These are phyloP conservation scores for Erpetoichthys calabaricus DNA, from an alignment of 2,797 vertebrate genomes.

Conservation along the genomic window DNA sequence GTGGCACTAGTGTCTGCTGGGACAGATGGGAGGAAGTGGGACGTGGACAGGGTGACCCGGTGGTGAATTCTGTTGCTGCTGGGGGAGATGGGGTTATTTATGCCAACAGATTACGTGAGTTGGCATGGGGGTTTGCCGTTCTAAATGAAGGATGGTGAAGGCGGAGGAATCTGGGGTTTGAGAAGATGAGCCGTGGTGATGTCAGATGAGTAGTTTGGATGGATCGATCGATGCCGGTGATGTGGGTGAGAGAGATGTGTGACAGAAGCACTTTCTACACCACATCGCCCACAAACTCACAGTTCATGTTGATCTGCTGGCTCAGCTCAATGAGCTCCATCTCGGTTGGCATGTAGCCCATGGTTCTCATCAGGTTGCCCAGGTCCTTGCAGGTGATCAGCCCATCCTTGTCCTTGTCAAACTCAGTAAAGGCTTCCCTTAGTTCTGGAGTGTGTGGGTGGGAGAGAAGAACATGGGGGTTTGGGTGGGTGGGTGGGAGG, in stretches of 20 bases:
- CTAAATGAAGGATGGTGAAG: too few species aligned
- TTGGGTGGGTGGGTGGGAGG: too few species aligned
- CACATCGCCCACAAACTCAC: conserved; percentile 10
- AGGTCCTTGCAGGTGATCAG: conserved; percentile 42
- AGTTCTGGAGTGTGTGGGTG: conserved; percentile 24
- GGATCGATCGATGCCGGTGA: background rate
- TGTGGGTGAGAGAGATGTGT: background rate
- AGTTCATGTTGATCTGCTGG: conserved; percentile 36
- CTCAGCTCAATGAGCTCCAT: conserved; percentile 42
- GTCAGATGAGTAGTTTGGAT: background rate
- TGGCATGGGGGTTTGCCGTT: too few species aligned
- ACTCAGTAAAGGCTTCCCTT: conserved; percentile 38
- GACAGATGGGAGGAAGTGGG: too few species aligned
- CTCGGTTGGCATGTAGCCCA: conserved; percentile 49
- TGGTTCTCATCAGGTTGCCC: conserved; percentile 42
- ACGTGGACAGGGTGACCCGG: too few species aligned
- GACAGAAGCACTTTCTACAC: background rate
- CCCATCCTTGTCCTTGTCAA: conserved; percentile 42
- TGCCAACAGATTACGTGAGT: too few species aligned
- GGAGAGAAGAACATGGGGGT: background rate
- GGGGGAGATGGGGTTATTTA: too few species aligned
- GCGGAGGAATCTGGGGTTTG: background rate
- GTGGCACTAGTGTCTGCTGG: too few species aligned
- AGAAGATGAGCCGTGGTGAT: background rate
- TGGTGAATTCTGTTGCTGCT: too few species aligned